A percentile compares a stretch with the other conserved stretches of the same genome.
Conservation (phyloP, 2,797 vertebrate genomes). For the Danio aesculapii region DNA sequence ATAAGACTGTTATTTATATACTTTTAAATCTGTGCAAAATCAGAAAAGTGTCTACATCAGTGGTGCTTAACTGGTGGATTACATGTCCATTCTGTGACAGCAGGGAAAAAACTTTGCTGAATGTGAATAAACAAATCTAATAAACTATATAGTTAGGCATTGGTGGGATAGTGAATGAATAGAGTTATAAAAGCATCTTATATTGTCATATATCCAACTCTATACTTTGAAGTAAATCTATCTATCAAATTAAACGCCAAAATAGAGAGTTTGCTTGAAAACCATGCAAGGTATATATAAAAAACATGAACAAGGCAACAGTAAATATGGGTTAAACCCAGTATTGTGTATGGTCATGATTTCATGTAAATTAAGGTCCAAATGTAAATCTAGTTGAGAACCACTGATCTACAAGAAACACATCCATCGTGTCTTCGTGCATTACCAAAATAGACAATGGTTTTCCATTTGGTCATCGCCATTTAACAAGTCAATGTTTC, state of each 20-base stretch:
- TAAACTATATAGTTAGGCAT: not conserved
- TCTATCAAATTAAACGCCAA: not conserved
- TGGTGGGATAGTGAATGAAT: not conserved
- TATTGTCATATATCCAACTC: not conserved
- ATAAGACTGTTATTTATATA: not conserved
- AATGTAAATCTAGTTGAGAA: not conserved
- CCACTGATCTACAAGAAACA: not conserved
- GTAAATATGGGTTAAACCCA: not conserved
- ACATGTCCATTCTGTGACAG: not conserved
- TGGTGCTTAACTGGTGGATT: not conserved
- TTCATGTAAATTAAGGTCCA: not conserved
- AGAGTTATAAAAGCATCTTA: not conserved
- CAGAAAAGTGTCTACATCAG: not conserved
- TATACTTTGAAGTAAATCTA: not conserved
- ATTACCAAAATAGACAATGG: constrained; percentile 23
- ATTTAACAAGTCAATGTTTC: constrained; percentile 41
- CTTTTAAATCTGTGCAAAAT: constrained; percentile 1
- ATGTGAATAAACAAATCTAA: not conserved
- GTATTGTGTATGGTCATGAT: not conserved
- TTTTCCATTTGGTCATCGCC: constrained; percentile 43
- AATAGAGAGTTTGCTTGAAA: not conserved
- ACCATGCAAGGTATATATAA: no score
- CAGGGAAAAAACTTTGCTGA: not conserved
- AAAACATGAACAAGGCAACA: not conserved
- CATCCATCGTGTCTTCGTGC: not conserved